phyloP scores from a whole-genome alignment of 2,888 invertebrate species.

The Adineta ricciae region DNA sequence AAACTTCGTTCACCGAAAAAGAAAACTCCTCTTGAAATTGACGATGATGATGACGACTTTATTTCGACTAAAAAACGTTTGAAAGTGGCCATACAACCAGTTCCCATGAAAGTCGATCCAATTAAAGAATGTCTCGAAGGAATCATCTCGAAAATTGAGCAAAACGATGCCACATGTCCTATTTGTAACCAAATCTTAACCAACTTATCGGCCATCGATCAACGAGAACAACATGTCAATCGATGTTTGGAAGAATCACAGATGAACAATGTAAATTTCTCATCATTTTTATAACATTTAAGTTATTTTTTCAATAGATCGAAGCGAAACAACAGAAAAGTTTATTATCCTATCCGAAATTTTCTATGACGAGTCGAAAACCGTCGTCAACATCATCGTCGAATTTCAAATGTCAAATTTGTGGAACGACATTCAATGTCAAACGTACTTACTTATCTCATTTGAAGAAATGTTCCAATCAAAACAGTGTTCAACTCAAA shows the following conservation, averaged over 20 bases:
- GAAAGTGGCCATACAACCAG: not conserved
- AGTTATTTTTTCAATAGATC: not conserved
- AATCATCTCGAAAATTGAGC: not conserved
- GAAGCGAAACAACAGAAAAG: not conserved
- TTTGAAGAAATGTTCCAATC: not conserved
- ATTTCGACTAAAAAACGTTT: not conserved
- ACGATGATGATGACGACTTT: not conserved
- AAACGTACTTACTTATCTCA: not conserved
- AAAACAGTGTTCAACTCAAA: not conserved
- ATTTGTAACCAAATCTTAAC: not conserved
- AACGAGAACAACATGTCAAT: not conserved
- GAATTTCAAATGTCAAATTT: not conserved
- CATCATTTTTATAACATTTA: too few species aligned
- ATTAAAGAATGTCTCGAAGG: not conserved
- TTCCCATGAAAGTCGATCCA: not conserved
- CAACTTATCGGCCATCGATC: not conserved
- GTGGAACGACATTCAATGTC: not conserved
- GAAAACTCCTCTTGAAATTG: not conserved
- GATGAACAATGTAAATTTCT: not conserved
- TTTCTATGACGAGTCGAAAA: not conserved
- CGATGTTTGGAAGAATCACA: not conserved
- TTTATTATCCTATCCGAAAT: not conserved
- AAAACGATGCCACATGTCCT: not conserved
- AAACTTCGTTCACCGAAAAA: not conserved
- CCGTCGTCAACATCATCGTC: not conserved